phyloP scores from a whole-genome alignment of 2,888 invertebrate genomes.

The Malthinus seriepunctatus region DNA sequence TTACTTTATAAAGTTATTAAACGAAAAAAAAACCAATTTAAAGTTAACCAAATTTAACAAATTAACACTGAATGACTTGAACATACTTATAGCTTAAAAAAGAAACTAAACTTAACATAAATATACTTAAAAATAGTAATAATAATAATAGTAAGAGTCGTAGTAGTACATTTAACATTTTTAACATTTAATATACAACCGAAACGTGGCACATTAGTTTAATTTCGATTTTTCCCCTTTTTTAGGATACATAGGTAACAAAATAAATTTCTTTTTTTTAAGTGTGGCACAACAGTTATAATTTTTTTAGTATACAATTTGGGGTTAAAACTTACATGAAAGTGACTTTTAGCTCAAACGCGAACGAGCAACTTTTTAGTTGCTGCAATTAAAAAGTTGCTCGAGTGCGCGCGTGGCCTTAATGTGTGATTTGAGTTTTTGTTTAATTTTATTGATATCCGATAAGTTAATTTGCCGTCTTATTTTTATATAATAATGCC shows the following conservation, averaged over 20 bases:
- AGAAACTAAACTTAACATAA: conserved; percentile 36
- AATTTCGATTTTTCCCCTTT: conserved; percentile 20
- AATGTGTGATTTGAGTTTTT: not conserved
- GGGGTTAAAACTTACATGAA: not conserved
- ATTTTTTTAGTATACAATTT: conserved; percentile 18
- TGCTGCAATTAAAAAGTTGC: no score
- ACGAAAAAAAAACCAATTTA: conserved; percentile 20
- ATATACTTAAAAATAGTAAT: conserved; percentile 39
- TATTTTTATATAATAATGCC: conserved; percentile 35
- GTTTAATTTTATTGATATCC: not conserved
- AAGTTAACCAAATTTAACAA: conserved; percentile 24
- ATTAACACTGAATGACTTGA: conserved; percentile 22
- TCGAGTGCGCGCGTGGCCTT: no score
- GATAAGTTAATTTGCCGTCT: conserved; percentile 14
- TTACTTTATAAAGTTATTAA: conserved; percentile 14
- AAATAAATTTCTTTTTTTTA: conserved; percentile 30
- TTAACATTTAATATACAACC: conserved; percentile 36
- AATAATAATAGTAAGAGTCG: conserved; percentile 21
- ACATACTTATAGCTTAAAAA: conserved; percentile 39
- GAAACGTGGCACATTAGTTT: conserved; percentile 37
- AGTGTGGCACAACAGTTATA: conserved; percentile 28
- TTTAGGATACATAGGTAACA: conserved; percentile 36
- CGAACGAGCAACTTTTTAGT: no score
- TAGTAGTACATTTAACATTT: conserved; percentile 35
- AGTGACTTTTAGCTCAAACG: no score